Base-by-base conservation (phyloP, 2,888 invertebrate genomes). In the Mythimna pallens region DNA sequence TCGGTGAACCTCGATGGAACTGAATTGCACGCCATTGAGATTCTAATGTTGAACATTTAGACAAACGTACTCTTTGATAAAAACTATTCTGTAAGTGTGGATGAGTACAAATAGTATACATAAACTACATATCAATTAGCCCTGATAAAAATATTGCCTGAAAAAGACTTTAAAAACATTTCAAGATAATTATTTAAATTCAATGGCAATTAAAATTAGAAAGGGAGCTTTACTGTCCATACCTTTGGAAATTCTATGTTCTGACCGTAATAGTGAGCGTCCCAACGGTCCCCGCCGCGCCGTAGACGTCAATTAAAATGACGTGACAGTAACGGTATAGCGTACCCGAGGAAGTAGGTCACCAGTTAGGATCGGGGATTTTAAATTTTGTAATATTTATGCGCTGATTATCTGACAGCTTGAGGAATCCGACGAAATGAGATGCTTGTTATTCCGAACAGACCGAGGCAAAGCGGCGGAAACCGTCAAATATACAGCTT, bases 341-440 rank as follows among this genome's bases (percentile, higher is more conserved):
- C 69, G 73, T 65, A 78, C 70, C 75, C 73, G 61, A 58, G 65
- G 68, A 85, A 84, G 61, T 86, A 82, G 88, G 87, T 87, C 88
- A 87, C 73, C 76, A 71, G 78, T 81, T 74, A 72, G 79, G 68
- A 75, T 36, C 69, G 71, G 75, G 34, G 62, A 76, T 72, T 84
- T 78, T 34, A 74, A 70, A 82, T 76, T 77, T 57, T 80, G 65
- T 70, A 58, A 68, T 84, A 74, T 81, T 81, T 74, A 82, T 70
- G 59, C 22, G 62, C 67, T 72, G 73, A 70, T 71, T 74, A 81
- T 72, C 67, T 57, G 63, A 66, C 65, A 63, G 69, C 67, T 78
- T 50, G 67, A 81, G 72, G 68, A 65, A 67, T 55, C 69, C 47
- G 54, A 40, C 52, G 43, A 80, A 73, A 80, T 79, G 66, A 69